Percentiles rank a stretch among this genome's conserved stretches.
phyloP scores from a whole-genome alignment of 1,140 invertebrate species.

The Drosophila funebris region DNA sequence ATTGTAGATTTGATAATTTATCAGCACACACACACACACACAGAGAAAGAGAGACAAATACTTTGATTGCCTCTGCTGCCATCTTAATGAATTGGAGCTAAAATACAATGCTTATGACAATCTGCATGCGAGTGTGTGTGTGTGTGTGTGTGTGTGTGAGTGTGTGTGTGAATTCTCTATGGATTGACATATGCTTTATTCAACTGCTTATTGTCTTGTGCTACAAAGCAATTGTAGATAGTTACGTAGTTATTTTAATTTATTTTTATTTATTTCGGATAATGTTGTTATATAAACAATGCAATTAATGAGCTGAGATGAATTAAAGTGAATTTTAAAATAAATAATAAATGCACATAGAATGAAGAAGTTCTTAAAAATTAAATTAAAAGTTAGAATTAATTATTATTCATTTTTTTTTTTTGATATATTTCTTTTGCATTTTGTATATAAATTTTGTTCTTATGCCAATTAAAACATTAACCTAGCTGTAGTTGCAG shows the following conservation, averaged over 20 bases:
- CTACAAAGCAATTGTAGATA: background rate
- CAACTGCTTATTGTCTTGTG: background rate
- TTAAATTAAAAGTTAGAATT: no score
- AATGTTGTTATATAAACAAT: background rate
- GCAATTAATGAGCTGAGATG: background rate
- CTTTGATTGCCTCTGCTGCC: slow-evolving; percentile 53
- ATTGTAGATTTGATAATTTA: slow-evolving; percentile 53
- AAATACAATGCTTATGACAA: slow-evolving; percentile 3
- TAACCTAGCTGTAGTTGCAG: background rate
- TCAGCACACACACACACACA: slow-evolving; percentile 6
- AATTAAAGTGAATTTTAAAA: no score
- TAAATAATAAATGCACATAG: no score
- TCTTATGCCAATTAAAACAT: no score
- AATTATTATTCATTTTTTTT: no score
- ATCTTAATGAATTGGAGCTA: slow-evolving; percentile 42
- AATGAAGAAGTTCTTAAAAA: no score
- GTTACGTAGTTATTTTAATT: background rate
- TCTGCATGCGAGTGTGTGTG: background rate
- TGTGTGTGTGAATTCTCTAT: background rate
- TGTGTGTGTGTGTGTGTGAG: background rate
- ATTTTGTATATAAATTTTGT: no score
- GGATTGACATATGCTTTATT: slow-evolving; percentile 1
- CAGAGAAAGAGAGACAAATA: slow-evolving; percentile 21
- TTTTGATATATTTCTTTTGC: no score
- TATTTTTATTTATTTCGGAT: background rate